These are phyloP conservation scores for Myotis lucifugus DNA, from an alignment of 2,113 vertebrate genomes.

Conservation along the genomic window DNA sequence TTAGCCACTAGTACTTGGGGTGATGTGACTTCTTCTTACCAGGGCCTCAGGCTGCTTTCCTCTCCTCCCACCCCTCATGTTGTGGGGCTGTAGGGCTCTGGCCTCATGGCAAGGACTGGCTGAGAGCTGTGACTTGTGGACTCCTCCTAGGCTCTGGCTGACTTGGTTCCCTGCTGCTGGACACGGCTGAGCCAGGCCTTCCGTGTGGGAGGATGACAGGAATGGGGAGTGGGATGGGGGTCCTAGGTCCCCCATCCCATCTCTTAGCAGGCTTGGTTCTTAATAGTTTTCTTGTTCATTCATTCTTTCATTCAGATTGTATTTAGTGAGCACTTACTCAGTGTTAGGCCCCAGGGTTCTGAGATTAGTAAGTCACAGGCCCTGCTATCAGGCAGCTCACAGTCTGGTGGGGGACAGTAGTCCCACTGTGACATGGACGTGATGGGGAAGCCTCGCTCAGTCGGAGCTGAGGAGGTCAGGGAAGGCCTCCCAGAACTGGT, in stretches of 20 bases:
- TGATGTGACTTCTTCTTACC: background rate
- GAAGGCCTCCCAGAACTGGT: background rate
- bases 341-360: background rate
- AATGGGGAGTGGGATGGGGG: background rate
- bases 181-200: background rate
- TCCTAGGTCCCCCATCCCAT: no score
- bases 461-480: background rate
- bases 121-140: background rate
- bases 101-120: background rate
- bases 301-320: background rate
- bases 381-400: background rate
- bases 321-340: background rate
- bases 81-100: background rate
- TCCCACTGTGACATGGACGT: fast-evolving
- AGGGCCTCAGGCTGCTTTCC: background rate
- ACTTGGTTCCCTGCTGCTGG: background rate
- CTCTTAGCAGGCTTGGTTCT: background rate
- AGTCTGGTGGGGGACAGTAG: background rate
- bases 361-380: background rate
- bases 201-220: background rate
- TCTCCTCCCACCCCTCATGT: background rate
- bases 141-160: no score
- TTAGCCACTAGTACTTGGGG: background rate
- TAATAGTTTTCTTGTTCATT: background rate
- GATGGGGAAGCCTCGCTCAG: background rate